Conservation (phyloP, 2,113 vertebrate genomes). For the Anolis sagrei region DNA sequence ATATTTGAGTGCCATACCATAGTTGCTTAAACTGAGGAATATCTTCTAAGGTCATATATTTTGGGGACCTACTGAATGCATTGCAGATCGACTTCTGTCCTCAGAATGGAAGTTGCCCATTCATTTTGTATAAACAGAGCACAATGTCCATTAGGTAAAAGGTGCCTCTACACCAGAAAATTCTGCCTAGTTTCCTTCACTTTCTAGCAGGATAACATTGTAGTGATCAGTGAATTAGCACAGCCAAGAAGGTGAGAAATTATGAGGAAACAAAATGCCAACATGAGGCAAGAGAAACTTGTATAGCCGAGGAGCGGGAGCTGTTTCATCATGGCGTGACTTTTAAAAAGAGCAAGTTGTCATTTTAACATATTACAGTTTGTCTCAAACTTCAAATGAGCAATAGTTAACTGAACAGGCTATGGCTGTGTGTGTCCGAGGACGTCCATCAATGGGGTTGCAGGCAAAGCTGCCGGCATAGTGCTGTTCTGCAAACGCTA, state of each 20-base stretch:
- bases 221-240: background rate
- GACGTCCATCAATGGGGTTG: background rate
- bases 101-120: background rate
- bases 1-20: no score
- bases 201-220: background rate
- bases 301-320: background rate
- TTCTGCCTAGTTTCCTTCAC: background rate
- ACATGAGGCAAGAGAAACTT: background rate
- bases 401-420: constrained; percentile 35
- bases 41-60: background rate
- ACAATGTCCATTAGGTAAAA: background rate
- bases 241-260: constrained; percentile 17
- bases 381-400: constrained; percentile 32
- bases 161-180: background rate
- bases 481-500: background rate
- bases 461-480: background rate
- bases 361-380: constrained; percentile 37
- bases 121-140: background rate
- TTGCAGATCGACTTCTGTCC: no score
- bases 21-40: background rate
- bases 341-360: constrained; percentile 42
- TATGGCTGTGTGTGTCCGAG: background rate
- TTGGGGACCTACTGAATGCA: no score
- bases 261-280: constrained; percentile 5
- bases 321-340: constrained; percentile 32